These are phyloP conservation scores for Pyrgilauda ruficollis DNA, from an alignment of 2,113 vertebrate genomes.

Conservation along the genomic window DNA sequence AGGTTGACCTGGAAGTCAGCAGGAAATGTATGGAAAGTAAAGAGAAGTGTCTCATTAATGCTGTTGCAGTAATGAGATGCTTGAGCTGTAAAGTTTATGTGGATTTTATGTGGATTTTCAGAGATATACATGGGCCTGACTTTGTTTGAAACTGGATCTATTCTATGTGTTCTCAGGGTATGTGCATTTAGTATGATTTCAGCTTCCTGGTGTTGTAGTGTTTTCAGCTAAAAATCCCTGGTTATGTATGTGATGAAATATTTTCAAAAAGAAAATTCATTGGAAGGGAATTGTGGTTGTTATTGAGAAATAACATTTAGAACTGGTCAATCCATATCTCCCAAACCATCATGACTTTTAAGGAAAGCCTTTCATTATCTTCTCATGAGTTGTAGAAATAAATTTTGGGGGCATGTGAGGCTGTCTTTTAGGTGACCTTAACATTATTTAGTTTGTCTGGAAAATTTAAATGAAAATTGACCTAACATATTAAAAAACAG, in stretches of 20 bases:
- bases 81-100: background rate
- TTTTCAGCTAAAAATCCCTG: background rate
- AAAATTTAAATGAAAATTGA: background rate
- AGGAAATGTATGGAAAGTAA: background rate
- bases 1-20: background rate
- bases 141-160: background rate
- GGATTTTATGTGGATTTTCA: background rate
- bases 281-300: background rate
- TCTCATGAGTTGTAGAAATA: background rate
- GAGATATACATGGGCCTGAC: background rate
- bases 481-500: background rate
- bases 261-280: background rate
- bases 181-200: background rate
- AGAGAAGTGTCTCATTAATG: background rate
- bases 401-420: fast-evolving
- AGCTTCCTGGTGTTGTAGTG: background rate
- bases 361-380: background rate
- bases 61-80: background rate
- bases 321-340: background rate
- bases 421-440: background rate
- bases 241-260: background rate
- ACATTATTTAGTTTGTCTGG: background rate
- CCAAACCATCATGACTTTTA: background rate
- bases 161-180: background rate
- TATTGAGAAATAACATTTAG: background rate